These are phyloP conservation scores for Nephrotoma flavescens DNA, from an alignment of 2,888 invertebrate species.

Conservation along the genomic window DNA sequence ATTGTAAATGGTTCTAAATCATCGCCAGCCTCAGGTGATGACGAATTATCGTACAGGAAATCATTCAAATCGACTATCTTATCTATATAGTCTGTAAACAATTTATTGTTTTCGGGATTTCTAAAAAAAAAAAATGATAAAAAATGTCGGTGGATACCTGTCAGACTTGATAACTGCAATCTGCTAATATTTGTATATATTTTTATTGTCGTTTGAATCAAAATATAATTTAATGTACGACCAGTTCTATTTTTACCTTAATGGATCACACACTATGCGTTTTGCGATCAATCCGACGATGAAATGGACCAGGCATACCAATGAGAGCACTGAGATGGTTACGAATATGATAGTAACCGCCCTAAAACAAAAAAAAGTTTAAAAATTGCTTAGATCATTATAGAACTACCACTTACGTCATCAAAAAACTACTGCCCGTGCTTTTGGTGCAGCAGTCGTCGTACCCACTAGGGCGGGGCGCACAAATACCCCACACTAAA, in stretches of 20 bases:
- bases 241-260: slow-evolving; percentile 32
- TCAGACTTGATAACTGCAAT: no score
- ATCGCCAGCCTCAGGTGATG: slow-evolving; percentile 11
- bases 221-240: background rate
- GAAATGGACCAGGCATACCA: slow-evolving; percentile 53
- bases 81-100: slow-evolving; percentile 44
- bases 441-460: slow-evolving; percentile 78
- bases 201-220: no score
- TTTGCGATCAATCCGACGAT: slow-evolving; percentile 53
- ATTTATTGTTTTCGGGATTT: slow-evolving; percentile 45
- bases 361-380: slow-evolving; percentile 30
- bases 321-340: slow-evolving; percentile 50
- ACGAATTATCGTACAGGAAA: slow-evolving; percentile 23
- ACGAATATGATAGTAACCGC: slow-evolving; percentile 64
- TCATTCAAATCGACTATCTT: slow-evolving; percentile 40
- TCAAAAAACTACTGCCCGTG: slow-evolving; percentile 64
- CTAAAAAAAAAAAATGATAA: slow-evolving; percentile 21
- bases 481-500: slow-evolving; percentile 78
- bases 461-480: slow-evolving; percentile 72
- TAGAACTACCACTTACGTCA: slow-evolving; percentile 45
- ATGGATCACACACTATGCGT: slow-evolving; percentile 60
- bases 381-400: background rate
- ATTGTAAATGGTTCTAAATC: slow-evolving; percentile 22
- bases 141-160: background rate
- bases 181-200: no score